These are phyloP conservation scores for Corvus moneduloides DNA, from an alignment of 2,113 vertebrate genomes.

Conservation along the genomic window DNA sequence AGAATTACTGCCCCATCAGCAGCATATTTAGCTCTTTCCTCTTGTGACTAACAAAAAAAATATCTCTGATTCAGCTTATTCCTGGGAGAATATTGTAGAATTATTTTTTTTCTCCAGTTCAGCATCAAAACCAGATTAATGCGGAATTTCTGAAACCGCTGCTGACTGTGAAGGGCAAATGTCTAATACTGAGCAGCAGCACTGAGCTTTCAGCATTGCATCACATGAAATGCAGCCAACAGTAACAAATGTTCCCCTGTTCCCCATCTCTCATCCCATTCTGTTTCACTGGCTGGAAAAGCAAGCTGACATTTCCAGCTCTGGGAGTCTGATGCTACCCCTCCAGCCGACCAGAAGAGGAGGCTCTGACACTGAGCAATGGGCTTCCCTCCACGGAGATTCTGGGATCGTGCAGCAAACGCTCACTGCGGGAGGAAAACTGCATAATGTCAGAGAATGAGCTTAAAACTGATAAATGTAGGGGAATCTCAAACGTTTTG, in stretches of 20 bases:
- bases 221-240: background rate
- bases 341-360: slow-evolving; percentile 53
- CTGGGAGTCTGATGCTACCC: background rate
- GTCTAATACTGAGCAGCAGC: background rate
- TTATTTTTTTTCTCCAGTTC: background rate
- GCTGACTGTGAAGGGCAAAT: background rate
- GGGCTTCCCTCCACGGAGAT: background rate
- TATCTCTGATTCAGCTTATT: background rate
- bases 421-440: background rate
- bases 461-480: background rate
- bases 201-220: background rate
- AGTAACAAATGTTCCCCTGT: background rate
- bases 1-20: background rate
- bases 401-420: background rate
- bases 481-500: background rate
- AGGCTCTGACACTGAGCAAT: slow-evolving; percentile 50
- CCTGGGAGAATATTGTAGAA: background rate
- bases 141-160: background rate
- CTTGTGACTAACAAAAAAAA: background rate
- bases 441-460: background rate
- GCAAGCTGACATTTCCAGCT: background rate
- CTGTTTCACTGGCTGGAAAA: background rate
- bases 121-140: background rate
- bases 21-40: background rate
- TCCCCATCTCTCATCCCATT: background rate